Evolutionary conservation across 2,113 vertebrate genomes (phyloP).

Genomic region (Dryoscopus gambensis): DNA sequence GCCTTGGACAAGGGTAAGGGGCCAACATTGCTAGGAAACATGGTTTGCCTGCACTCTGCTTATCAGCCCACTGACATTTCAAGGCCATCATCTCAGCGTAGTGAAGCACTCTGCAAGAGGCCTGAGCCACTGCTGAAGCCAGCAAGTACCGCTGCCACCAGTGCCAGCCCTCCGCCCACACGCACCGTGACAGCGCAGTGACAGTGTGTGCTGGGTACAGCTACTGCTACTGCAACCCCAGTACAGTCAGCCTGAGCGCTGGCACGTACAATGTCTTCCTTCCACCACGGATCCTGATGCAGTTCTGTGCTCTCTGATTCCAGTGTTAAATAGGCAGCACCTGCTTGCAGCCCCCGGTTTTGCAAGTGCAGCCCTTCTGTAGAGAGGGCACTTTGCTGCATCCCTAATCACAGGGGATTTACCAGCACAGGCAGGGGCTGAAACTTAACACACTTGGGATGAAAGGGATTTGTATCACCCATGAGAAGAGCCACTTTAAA

Average conservation of each 20-base stretch:
- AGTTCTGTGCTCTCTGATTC: not conserved
- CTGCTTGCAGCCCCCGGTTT: not conserved
- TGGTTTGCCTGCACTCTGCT: not conserved
- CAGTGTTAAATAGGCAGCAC: not conserved
- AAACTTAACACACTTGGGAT: not conserved
- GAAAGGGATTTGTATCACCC: not conserved
- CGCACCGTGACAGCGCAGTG: not conserved
- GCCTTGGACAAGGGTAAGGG: not conserved
- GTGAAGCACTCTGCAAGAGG: not conserved
- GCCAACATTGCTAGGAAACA: not conserved
- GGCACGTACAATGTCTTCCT: not conserved
- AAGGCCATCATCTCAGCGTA: not conserved
- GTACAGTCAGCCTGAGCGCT: not conserved
- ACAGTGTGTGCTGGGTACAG: not conserved
- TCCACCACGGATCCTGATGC: not conserved
- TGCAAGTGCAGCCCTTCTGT: not conserved
- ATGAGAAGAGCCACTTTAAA: not conserved
- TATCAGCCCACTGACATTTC: not conserved
- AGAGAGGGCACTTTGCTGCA: not conserved
- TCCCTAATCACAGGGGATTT: not conserved
- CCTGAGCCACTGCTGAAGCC: not conserved
- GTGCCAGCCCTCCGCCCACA: not conserved
- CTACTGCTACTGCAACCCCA: not conserved
- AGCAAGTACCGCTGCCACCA: not conserved
- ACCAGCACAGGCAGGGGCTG: not conserved